Conservation (phyloP, 2,888 invertebrate species). For the Rhopalosiphum nymphaeae region DNA sequence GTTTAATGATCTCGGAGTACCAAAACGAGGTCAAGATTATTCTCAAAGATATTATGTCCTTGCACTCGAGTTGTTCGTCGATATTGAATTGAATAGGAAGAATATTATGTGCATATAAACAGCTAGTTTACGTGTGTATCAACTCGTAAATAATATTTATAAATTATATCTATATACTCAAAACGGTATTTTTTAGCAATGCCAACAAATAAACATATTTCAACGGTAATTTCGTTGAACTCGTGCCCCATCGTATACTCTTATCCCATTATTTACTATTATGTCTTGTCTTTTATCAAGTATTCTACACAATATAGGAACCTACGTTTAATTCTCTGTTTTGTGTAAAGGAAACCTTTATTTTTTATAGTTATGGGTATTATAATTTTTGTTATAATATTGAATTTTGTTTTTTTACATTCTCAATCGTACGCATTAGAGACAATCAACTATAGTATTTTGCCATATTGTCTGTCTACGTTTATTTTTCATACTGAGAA, state of each 20-base stretch:
- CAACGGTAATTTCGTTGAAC: not conserved
- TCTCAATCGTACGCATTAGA: not conserved
- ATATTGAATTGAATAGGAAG: constrained; percentile 21
- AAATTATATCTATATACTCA: not conserved
- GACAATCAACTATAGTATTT: not conserved
- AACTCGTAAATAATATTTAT: not conserved
- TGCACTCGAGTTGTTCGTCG: constrained; percentile 7
- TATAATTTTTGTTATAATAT: not conserved
- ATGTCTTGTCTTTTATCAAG: not conserved
- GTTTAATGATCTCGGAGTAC: constrained; percentile 54
- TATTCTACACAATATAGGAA: not conserved
- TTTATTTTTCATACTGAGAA: not conserved
- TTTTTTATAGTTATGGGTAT: not conserved
- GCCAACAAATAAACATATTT: not conserved
- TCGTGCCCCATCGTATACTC: not conserved
- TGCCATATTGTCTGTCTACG: not conserved
- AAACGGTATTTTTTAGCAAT: constrained; percentile 32
- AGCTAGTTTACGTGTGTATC: not conserved
- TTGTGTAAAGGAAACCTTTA: not conserved
- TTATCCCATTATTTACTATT: not conserved
- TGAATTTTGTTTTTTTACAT: not conserved
- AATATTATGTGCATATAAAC: constrained; percentile 26
- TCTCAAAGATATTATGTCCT: constrained; percentile 32
- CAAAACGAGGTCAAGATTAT: constrained; percentile 60
- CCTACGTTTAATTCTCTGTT: not conserved